Evolutionary conservation across 2,888 invertebrate species (phyloP), one percentile per base, ranked within the genome.

Genomic region (Sicus ferrugineus): DNA sequence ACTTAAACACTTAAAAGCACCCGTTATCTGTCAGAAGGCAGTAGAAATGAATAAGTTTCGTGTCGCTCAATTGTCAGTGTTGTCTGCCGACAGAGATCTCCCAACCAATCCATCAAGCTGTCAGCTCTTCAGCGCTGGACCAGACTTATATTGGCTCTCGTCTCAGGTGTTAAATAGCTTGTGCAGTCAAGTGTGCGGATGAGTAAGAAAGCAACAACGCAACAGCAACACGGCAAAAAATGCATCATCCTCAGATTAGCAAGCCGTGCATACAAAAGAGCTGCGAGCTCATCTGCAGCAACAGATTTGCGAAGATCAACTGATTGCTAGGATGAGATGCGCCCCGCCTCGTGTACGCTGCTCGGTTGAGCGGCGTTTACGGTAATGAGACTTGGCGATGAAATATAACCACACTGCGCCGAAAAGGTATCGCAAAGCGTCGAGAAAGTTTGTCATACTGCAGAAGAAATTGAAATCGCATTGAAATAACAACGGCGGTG

Each of bases 331-430:
- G 42, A 11, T 42, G 16, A 9, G 42, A 42, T 38, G 7, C 38
- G 11, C 38, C 38, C 38, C 7, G 38, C 38, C 11, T 38, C 38
- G 11, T 7, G 52, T 28, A 31, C 48, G 64, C 31, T 46, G 50
- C 31, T 48, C 48, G 19, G 48, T 50, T n/a, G 64, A 50, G 50
- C 50, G 56, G 42, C 42, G 30, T 56, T 64, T 56, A 66, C 38
- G 66, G 7, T 56, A 66, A 56, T 56, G 42, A 56, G 66, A n/a
- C 42, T 56, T 16, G 56, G 66, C 56, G 66, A 38, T 66, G 42
- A 66, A 66, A 66, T 66, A 56, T 66, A 28, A 38, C 30, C 42
- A n/a, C n/a, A n/a, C n/a, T n/a, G n/a, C n/a, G n/a, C 38, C 23
- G 38, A 26, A 26, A 26, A 26, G 26, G 28, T 28, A 56, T 23